These are phyloP conservation scores for Drosophila hawaiiensis DNA, from an alignment of 2,888 invertebrate species.

Conservation along the genomic window DNA sequence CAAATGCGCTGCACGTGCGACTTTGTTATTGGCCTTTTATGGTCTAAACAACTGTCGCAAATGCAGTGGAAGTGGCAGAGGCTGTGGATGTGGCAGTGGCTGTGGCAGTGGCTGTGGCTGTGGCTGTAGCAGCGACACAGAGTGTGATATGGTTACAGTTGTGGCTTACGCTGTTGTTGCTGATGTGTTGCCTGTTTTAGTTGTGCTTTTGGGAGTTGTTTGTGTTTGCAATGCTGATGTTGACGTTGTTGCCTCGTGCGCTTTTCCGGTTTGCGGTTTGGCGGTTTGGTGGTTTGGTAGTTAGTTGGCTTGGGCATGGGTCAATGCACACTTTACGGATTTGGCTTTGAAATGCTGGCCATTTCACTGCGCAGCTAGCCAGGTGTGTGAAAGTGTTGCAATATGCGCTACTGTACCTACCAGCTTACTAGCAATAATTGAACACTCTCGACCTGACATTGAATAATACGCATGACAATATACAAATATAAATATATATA, in stretches of 20 bases:
- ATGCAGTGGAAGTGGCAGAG: slow-evolving; percentile 25
- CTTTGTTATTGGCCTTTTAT: slow-evolving; percentile 52
- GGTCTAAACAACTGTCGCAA: slow-evolving; percentile 55
- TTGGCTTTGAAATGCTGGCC: slow-evolving; percentile 59
- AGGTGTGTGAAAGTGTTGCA: slow-evolving; percentile 78
- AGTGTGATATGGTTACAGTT: slow-evolving; percentile 40
- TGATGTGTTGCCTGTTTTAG: slow-evolving; percentile 13
- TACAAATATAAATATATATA: background rate
- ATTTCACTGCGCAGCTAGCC: slow-evolving; percentile 61
- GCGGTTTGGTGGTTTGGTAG: slow-evolving; percentile 20
- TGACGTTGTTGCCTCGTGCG: slow-evolving; percentile 34
- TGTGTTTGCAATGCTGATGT: background rate
- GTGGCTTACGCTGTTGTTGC: slow-evolving; percentile 23
- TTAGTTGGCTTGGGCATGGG: slow-evolving; percentile 55
- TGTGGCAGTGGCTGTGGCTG: background rate
- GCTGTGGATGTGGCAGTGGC: slow-evolving; percentile 20
- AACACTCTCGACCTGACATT: slow-evolving; percentile 61
- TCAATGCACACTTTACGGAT: slow-evolving; percentile 81
- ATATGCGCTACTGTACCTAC: slow-evolving; percentile 33
- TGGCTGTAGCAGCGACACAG: slow-evolving; percentile 1
- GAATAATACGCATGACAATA: slow-evolving; percentile 60
- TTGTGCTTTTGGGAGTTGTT: slow-evolving; percentile 18
- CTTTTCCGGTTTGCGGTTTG: slow-evolving; percentile 74
- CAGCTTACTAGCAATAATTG: slow-evolving; percentile 39
- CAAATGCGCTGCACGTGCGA: slow-evolving; percentile 52